A percentile compares a stretch with the other conserved stretches of the same genome.
Conservation (phyloP, 1,140 invertebrate species). For the Zophobas morio region DNA sequence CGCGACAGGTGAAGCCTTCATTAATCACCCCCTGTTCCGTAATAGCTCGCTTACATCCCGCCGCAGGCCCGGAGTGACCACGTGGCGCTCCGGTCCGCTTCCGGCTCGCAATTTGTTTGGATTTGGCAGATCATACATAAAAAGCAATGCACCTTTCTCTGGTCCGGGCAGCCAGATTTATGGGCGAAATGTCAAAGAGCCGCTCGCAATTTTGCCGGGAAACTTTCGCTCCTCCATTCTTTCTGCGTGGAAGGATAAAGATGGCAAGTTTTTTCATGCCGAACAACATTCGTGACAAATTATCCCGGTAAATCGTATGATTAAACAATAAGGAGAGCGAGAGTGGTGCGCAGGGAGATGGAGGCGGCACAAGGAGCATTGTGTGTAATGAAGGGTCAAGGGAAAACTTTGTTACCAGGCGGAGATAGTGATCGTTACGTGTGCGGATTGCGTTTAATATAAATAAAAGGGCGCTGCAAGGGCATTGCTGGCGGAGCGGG, state of each 20-base stretch:
- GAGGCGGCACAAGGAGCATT: background rate
- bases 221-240: conserved; percentile 22
- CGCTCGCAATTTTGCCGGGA: conserved; percentile 22
- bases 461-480: conserved; percentile 16
- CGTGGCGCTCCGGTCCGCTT: conserved; percentile 15
- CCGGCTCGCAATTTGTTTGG: conserved; percentile 32
- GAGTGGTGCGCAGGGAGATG: background rate
- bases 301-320: conserved; percentile 34
- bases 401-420: conserved; percentile 2
- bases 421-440: conserved; percentile 18
- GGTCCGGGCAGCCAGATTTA: conserved; percentile 33
- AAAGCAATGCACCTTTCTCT: conserved; percentile 41
- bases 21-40: background rate
- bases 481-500: background rate
- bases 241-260: conserved; percentile 1
- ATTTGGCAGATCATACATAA: conserved; percentile 41
- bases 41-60: background rate
- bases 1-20: conserved; percentile 3
- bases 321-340: background rate
- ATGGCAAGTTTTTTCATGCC: conserved; percentile 36
- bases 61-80: conserved; percentile 1
- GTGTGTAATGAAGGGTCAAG: conserved; percentile 26
- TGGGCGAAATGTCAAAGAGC: conserved; percentile 23
- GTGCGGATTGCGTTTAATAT: conserved; percentile 25
- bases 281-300: conserved; percentile 39